Conservation (phyloP, 2,113 vertebrate species). For the Penelope pileata region DNA sequence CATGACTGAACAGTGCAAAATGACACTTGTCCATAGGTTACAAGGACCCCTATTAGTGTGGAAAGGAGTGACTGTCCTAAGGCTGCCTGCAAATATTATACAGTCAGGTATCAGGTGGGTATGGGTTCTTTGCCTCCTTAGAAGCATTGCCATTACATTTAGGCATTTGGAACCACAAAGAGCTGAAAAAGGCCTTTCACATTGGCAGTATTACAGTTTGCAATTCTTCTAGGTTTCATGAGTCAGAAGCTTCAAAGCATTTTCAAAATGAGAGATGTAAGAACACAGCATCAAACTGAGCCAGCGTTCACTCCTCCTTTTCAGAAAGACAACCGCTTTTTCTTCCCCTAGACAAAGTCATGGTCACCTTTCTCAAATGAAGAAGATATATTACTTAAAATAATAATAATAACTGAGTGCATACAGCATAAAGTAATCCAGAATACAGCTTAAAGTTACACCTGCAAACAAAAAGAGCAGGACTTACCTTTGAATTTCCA, state of each 20-base stretch:
- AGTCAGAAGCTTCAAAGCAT: neutral
- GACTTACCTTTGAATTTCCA: slow-evolving; percentile 5
- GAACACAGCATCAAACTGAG: neutral
- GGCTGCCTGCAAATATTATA: neutral
- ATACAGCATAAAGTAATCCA: neutral
- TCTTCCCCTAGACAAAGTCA: neutral
- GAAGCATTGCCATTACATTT: neutral
- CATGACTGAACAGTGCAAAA: neutral
- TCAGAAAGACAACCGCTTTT: neutral
- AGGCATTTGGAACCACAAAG: neutral
- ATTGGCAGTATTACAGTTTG: neutral
- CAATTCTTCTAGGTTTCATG: neutral
- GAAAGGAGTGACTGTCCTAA: neutral
- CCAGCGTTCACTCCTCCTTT: neutral
- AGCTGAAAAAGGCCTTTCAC: neutral
- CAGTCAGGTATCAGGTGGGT: neutral
- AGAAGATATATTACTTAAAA: neutral
- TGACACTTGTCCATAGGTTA: neutral
- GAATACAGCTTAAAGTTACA: slow-evolving; percentile 35
- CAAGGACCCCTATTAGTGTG: neutral
- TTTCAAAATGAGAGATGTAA: neutral
- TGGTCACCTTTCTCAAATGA: neutral
- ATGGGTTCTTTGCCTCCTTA: neutral
- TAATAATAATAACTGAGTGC: neutral
- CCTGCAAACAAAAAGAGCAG: neutral